Evolutionary conservation across 2,797 vertebrate genomes (phyloP).

Genomic region (Poecilia picta): DNA sequence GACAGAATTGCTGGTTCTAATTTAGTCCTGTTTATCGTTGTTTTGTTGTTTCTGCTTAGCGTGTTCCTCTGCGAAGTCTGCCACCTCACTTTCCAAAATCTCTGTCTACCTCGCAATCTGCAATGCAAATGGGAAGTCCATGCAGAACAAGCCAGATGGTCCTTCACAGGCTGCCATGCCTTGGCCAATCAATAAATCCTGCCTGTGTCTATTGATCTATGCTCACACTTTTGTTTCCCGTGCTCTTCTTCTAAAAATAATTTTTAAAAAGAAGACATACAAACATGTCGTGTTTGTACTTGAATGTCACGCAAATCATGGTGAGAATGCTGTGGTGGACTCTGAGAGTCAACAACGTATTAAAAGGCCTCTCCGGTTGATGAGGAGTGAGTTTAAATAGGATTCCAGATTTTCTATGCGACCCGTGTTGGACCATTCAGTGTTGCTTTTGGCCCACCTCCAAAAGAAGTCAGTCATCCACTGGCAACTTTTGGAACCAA

Average conservation of each 20-base stretch:
- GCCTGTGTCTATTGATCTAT: slow-evolving; percentile 63
- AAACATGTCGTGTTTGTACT: slow-evolving; percentile 65
- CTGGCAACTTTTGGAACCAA: slow-evolving; percentile 70
- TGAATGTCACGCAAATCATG: slow-evolving; percentile 47
- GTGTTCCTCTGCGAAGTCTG: slow-evolving; percentile 62
- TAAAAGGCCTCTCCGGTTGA: slow-evolving; percentile 8
- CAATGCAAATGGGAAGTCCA: slow-evolving; percentile 75
- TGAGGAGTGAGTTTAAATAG: slow-evolving; percentile 25
- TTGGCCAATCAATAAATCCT: slow-evolving; percentile 61
- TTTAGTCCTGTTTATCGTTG: slow-evolving; percentile 29
- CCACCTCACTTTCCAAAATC: slow-evolving; percentile 52
- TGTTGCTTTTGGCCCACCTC: slow-evolving; percentile 23
- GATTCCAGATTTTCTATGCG: slow-evolving; percentile 22
- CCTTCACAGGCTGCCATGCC: slow-evolving; percentile 65
- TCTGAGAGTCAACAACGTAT: not conserved
- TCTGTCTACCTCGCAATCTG: slow-evolving; percentile 70
- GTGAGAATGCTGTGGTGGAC: slow-evolving; percentile 36
- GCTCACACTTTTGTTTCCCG: slow-evolving; percentile 11
- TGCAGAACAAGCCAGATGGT: slow-evolving; percentile 79
- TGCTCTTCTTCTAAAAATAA: slow-evolving; percentile 8
- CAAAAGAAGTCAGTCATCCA: slow-evolving; percentile 58
- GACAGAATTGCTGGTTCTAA: slow-evolving; percentile 23
- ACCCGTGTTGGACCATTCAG: slow-evolving; percentile 23
- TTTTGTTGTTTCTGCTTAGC: slow-evolving; percentile 45
- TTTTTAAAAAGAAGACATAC: slow-evolving; percentile 46